Evolutionary conservation across 2,113 vertebrate species (phyloP).

Genomic region (Taxidea taxus): DNA sequence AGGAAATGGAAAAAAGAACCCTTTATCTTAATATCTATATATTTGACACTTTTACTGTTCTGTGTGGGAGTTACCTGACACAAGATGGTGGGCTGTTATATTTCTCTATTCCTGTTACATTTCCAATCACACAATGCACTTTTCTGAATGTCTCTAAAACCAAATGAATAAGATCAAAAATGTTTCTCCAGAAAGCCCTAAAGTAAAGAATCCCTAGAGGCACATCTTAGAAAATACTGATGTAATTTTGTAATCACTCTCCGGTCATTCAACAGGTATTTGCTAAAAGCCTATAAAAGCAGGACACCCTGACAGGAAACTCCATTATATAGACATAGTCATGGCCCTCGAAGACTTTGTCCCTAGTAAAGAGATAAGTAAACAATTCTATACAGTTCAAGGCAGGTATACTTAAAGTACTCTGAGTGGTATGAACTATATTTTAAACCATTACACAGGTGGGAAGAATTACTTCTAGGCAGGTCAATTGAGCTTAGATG

Average conservation of each 20-base stretch:
- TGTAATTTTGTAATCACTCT: neutral
- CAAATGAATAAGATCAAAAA: neutral
- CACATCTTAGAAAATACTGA: neutral
- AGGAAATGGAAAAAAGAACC: neutral
- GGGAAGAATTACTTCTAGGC: neutral
- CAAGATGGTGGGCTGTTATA: neutral
- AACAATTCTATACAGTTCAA: neutral
- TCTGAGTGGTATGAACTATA: neutral
- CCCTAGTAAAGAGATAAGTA: neutral
- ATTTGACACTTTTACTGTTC: neutral
- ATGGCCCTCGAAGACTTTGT: neutral
- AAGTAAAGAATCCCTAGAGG: neutral
- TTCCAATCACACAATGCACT: neutral
- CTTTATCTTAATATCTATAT: neutral
- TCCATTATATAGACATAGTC: neutral
- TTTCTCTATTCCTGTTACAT: neutral
- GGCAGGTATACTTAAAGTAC: neutral
- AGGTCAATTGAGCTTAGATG: neutral
- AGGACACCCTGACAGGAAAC: neutral
- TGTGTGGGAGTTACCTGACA: neutral
- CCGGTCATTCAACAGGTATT: neutral
- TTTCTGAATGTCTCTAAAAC: slow-evolving; percentile 21
- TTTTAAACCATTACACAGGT: neutral
- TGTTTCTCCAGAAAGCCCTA: neutral
- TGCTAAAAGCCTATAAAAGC: neutral